Conservation (phyloP, 2,113 vertebrate species). For the Anolis carolinensis region DNA sequence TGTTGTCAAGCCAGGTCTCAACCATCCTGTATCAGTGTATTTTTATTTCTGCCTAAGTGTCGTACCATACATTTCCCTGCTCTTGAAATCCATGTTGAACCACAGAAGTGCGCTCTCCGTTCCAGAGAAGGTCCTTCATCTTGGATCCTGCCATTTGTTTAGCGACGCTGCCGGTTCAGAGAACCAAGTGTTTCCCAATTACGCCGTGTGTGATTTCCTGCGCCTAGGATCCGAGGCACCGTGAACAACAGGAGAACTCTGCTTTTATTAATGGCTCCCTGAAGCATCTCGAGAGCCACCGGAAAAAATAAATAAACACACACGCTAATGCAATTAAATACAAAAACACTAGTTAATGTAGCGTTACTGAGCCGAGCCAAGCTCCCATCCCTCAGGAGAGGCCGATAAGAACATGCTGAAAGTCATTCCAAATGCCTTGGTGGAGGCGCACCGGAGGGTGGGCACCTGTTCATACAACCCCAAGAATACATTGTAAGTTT, state of each 20-base stretch:
- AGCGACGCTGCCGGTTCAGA: neutral
- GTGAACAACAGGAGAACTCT: constrained; percentile 10
- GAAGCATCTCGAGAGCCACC: constrained; percentile 3
- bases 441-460: neutral
- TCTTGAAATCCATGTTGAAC: too few relatives aligned
- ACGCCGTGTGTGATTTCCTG: neutral
- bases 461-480: too few relatives aligned
- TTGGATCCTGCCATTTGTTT: neutral
- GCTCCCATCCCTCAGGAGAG: neutral
- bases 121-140: too few relatives aligned
- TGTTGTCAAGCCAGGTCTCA: too few relatives aligned
- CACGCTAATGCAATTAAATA: constrained; percentile 30
- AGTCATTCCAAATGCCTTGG: neutral
- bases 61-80: too few relatives aligned
- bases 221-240: neutral
- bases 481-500: neutral
- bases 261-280: constrained; percentile 3
- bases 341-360: constrained; percentile 5
- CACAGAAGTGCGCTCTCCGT: too few relatives aligned
- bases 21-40: too few relatives aligned
- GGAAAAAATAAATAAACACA: constrained; percentile 16
- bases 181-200: neutral
- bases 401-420: neutral
- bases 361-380: neutral
- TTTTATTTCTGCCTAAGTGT: too few relatives aligned